Evolutionary conservation across 2,888 invertebrate genomes (phyloP), one percentile per base, ranked within the genome.

Genomic region (Calliphora vomitoria): DNA sequence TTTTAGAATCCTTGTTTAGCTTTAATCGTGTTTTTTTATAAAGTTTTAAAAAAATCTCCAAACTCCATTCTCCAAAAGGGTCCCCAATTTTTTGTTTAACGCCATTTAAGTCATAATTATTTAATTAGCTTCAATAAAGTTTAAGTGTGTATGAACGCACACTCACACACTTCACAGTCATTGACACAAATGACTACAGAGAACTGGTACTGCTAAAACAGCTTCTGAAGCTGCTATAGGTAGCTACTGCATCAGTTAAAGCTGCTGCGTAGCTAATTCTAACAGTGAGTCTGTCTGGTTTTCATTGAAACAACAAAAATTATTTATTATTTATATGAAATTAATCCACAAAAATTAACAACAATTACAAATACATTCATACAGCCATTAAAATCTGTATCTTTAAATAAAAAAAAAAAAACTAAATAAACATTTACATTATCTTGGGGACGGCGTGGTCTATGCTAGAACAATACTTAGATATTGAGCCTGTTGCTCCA

Each of bases 21-120:
- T 38, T 38, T 3, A 8, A 25, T 25, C 25, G 25, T 25, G 2
- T 25, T 25, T 25, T 25, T 25, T 25, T 25, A 1, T 1, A 25
- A 25, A 25, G 25, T 25, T 25, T 2, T 25, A 25, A 25, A 25
- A 25, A 25, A 25, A 25, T 25, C 25, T 25, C 25, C 25, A 25
- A 25, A 1, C 11, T 44, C 11, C 4, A 13, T 10, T 18, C 20
- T 55, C 69, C 79, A 50, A 80, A 10, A 41, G 82, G 82, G 53
- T 53, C 35, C 8, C 10, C 13, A 0, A 44, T 18, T 53, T 13
- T 53, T 31, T 44, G 8, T 35, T 47, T 44, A 53, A 86, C 76
- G 47, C 75, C 80, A 76, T 87, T 83, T 81, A 76, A 81, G 66
- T 66, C 75, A 72, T 64, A 86, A 83, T 86, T 83, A 82, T 86